Evolutionary conservation across 2,888 invertebrate species (phyloP), one percentile per base, ranked within the genome.

Genomic region (Rhamnusium bicolor): DNA sequence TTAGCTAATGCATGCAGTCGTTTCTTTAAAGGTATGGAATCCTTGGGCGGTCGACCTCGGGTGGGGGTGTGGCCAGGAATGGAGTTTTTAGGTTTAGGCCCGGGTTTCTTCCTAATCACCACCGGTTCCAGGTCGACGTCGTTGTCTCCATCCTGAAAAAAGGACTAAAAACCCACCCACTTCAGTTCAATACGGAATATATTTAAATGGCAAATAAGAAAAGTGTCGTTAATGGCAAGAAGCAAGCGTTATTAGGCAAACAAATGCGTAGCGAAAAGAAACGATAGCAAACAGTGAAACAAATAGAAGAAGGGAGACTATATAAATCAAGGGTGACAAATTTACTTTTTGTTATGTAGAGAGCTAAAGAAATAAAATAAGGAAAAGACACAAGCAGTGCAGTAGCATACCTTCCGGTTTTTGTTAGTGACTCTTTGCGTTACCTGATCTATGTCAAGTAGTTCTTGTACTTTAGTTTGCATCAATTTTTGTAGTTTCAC

Each of bases 1-100:
- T 93, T 96, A 80, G 96, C 96, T 66, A 99, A 90, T 68, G 92
- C 90, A 85, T 95, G 93, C 12, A 98, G 91, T 83, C 96, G 92
- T 86, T 94, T 95, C 86, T 94, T 95, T 10, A 96, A 88, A 0
- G 94, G 93, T 58, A 93, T 73, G 8, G 84, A 75, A 70, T 86
- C 87, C 80, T 87, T 88, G 0, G 88, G 85, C 7, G 88, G 87
- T n/a, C 88, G 78, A 16, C 87, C 88, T 63, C 86, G 79, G 10
- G 80, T 78, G 1, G 85, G 81, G 29, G 82, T 74, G 40, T 81
- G 79, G 29, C 77, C 73, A 2, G 79, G 78, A 12, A 75, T 75
- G 8, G 82, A 72, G 63, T 81, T 81, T 75, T 85, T 85, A 32
- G 84, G 84, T 80, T 84, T 84, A 12, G 86, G 82, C 60, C 85